Evolutionary conservation across 2,888 invertebrate species (phyloP).

Genomic region (Timema cristinae): DNA sequence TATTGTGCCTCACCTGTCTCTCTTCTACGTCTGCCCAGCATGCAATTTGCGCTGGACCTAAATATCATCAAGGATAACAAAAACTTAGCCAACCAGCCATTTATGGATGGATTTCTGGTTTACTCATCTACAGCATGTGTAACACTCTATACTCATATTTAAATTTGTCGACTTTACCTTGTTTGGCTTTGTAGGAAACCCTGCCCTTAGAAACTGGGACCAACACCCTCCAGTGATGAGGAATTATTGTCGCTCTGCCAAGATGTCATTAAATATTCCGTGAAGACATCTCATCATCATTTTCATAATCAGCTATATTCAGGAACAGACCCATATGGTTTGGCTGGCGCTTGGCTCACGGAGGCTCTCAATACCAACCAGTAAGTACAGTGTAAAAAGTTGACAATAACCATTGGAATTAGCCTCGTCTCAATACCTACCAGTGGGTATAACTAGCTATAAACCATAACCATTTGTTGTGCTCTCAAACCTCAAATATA

Average conservation of each 20-base stretch:
- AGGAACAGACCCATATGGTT: slow-evolving; percentile 67
- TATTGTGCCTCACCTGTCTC: no score
- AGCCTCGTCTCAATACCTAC: no score
- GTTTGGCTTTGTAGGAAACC: slow-evolving; percentile 41
- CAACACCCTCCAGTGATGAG: slow-evolving; percentile 43
- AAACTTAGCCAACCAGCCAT: no score
- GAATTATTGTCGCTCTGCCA: slow-evolving; percentile 58
- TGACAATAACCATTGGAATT: no score
- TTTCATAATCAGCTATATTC: slow-evolving; percentile 80
- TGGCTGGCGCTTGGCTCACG: slow-evolving; percentile 71
- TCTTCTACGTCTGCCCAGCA: no score
- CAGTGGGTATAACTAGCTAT: no score
- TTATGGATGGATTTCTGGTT: no score
- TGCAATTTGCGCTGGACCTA: no score
- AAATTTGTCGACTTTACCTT: neutral
- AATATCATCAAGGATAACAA: no score
- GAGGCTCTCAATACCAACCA: slow-evolving; percentile 80
- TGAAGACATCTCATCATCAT: slow-evolving; percentile 69
- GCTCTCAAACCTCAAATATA: no score
- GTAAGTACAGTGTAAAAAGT: slow-evolving; percentile 50
- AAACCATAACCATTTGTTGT: no score
- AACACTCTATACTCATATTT: neutral
- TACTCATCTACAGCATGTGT: neutral
- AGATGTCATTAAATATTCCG: slow-evolving; percentile 64
- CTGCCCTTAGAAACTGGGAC: slow-evolving; percentile 45